A percentile compares a stretch with the other conserved stretches of the same genome.
Conservation (phyloP, 2,797 vertebrate species). For the Peromyscus aztecus region DNA sequence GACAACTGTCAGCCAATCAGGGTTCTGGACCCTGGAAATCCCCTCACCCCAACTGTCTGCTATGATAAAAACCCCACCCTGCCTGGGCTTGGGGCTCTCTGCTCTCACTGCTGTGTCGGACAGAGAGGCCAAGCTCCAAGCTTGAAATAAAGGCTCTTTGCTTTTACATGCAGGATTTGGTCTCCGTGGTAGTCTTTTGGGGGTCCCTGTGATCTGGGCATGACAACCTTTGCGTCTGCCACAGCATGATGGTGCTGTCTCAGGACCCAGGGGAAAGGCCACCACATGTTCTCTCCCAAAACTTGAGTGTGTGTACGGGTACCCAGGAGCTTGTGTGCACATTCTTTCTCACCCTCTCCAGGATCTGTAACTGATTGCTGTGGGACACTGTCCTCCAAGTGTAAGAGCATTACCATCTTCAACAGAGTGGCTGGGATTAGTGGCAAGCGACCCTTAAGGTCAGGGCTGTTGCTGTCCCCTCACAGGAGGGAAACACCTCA, state of each 20-base stretch:
- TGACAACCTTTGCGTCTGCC: not conserved
- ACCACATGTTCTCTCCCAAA: not conserved
- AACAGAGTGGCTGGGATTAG: not conserved
- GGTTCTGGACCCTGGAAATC: too few species aligned
- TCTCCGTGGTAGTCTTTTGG: too few species aligned
- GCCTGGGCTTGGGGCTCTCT: too few species aligned
- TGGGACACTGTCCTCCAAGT: not conserved
- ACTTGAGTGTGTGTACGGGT: not conserved
- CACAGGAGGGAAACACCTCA: not conserved
- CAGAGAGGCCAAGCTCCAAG: too few species aligned
- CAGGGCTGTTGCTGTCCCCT: not conserved
- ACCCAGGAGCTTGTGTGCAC: not conserved
- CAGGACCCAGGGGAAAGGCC: not conserved
- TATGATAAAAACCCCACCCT: too few species aligned
- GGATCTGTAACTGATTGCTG: not conserved
- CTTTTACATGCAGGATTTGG: too few species aligned
- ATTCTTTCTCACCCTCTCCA: not conserved
- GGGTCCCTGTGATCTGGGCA: too few species aligned
- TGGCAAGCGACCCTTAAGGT: not conserved
- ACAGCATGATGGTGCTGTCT: not conserved
- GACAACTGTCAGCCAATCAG: too few species aligned
- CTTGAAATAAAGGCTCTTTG: too few species aligned
- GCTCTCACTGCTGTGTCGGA: too few species aligned
- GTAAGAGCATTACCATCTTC: not conserved
- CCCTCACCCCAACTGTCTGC: too few species aligned